Conservation (phyloP, 2,797 vertebrate species). For the Leptoclinus maculatus region DNA sequence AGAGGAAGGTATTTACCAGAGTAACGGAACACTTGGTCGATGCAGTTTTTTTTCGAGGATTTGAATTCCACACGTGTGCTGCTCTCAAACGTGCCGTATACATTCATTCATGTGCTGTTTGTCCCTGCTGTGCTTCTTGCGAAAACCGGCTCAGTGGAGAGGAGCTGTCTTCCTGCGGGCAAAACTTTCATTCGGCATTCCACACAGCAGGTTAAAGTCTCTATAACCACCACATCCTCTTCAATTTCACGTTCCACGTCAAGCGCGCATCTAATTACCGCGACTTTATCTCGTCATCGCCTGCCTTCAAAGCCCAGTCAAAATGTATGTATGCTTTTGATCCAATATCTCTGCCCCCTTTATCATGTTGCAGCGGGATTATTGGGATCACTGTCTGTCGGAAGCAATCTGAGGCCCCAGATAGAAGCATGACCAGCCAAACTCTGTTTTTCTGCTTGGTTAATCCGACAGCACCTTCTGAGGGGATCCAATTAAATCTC, state of each 20-base stretch:
- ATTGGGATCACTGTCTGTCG: constrained; percentile 82
- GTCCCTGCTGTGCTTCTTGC: not conserved
- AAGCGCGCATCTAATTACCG: constrained; percentile 59
- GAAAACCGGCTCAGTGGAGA: not conserved
- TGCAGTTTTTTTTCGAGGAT: not conserved
- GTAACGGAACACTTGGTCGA: not conserved
- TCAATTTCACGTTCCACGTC: constrained; percentile 50
- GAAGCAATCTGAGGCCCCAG: constrained; percentile 77
- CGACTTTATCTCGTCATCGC: constrained; percentile 65
- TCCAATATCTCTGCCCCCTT: constrained; percentile 67
- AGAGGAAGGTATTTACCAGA: not conserved
- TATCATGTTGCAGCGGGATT: constrained; percentile 76
- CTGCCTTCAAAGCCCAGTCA: constrained; percentile 68
- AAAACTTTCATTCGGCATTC: not conserved
- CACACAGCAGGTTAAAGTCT: constrained; percentile 3
- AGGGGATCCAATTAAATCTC: constrained; percentile 86
- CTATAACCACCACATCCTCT: constrained; percentile 30
- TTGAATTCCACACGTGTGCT: not conserved
- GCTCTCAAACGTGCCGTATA: too few species aligned
- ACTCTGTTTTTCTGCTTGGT: constrained; percentile 84
- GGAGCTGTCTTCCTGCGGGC: not conserved
- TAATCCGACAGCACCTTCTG: constrained; percentile 87
- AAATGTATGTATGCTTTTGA: constrained; percentile 77
- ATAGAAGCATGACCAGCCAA: constrained; percentile 82
- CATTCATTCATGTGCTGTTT: not conserved